Evolutionary conservation across 2,888 invertebrate species (phyloP), one percentile per base, ranked within the genome.

Genomic region (Andrena haemorrhoa): DNA sequence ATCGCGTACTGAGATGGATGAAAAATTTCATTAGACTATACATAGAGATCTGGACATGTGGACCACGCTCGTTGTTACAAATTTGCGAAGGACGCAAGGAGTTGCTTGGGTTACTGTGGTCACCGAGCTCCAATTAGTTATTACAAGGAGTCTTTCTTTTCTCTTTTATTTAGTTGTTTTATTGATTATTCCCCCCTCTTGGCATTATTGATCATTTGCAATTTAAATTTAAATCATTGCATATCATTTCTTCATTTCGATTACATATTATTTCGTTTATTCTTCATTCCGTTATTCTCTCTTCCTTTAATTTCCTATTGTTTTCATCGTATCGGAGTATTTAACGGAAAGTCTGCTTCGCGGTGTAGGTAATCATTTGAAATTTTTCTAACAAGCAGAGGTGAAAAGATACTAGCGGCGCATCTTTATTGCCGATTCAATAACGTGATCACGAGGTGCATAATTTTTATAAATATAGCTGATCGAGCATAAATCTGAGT

Each of bases 91-190:
- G 90, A 86, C 89, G 90, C 88, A 91, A 92, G 91, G 91, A 92
- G 90, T 92, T 88, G 87, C 86, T 88, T 87, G 88, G 88, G 93
- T 94, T 94, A 93, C 91, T 94, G 94, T 94, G 94, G 94, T 94
- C 94, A 91, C 91, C 92, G 92, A 92, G 92, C 92, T 93, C 92
- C 89, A 86, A 92, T 92, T 92, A 93, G 91, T 89, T 89, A 60
- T 77, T 82, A 81, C 68, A 73, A 77, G 73, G 76, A 75, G 82
- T 80, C 2, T 79, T 86, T 84, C 60, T 47, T 56, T 56, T 56
- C 41, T 75, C 85, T 75, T 84, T 84, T 74, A 75, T 73, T 85
- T 82, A 71, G 49, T 71, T 81, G 23, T 35, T 31, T 51, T 12
- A 49, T 78, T 56, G 75, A 77, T 75, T 60, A 41, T n/a, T 66